These are phyloP conservation scores for Apodemia zela DNA, from an alignment of 2,888 invertebrate genomes.

Conservation along the genomic window DNA sequence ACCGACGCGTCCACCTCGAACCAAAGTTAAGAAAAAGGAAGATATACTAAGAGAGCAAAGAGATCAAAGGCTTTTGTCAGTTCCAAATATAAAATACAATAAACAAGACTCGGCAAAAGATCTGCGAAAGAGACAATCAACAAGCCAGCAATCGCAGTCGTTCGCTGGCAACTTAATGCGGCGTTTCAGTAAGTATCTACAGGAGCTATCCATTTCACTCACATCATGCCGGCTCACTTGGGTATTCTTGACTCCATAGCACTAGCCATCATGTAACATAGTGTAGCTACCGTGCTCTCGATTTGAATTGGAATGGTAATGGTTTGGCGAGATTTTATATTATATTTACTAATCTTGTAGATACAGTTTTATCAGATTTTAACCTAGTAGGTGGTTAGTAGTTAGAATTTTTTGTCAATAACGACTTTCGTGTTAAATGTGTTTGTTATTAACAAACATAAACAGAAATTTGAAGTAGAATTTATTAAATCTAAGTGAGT, in stretches of 20 bases:
- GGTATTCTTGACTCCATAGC: constrained; percentile 41
- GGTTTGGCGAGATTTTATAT: constrained; percentile 58
- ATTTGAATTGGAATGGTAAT: constrained; percentile 65
- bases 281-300: constrained; percentile 53
- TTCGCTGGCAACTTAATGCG: constrained; percentile 89
- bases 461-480: constrained; percentile 22
- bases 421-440: constrained; percentile 1
- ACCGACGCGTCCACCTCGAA: constrained; percentile 72
- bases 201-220: constrained; percentile 44
- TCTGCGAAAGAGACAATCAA: constrained; percentile 76
- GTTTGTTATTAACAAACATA: constrained; percentile 20
- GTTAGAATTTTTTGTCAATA: constrained; percentile 42
- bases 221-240: constrained; percentile 42
- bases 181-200: constrained; percentile 91
- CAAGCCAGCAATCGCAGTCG: constrained; percentile 68
- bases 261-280: constrained; percentile 53
- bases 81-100: constrained; percentile 86
- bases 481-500: constrained; percentile 25
- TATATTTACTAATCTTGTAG: constrained; percentile 53
- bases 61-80: constrained; percentile 86
- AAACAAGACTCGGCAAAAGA: constrained; percentile 76
- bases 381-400: constrained; percentile 65
- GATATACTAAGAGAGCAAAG: constrained; percentile 50
- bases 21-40: constrained; percentile 59
- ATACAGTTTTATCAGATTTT: constrained; percentile 48